Percentiles rank a stretch among this genome's conserved stretches.
These are phyloP conservation scores for Athalia rosae DNA, from an alignment of 2,888 invertebrate species.

Conservation along the genomic window DNA sequence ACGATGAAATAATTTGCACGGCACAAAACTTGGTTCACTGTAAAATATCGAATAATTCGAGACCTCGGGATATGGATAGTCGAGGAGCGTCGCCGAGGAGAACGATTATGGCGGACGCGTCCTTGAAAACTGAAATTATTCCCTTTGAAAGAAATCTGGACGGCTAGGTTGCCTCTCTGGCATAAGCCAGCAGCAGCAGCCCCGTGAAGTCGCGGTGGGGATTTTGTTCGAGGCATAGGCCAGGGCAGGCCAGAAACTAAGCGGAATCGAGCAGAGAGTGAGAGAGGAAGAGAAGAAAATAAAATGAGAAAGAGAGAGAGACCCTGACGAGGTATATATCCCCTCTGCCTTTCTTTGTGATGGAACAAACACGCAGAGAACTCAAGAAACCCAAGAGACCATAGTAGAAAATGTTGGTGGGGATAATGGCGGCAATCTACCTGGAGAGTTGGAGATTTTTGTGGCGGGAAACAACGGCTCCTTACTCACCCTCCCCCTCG, in stretches of 20 bases:
- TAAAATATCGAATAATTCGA: not conserved
- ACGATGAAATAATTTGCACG: too few species aligned
- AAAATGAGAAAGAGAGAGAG: slow-evolving; percentile 45
- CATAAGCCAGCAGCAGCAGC: too few species aligned
- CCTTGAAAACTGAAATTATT: slow-evolving; percentile 74
- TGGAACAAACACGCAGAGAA: slow-evolving; percentile 7
- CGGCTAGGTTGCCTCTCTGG: too few species aligned
- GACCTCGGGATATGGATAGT: not conserved
- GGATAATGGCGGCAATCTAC: slow-evolving; percentile 72
- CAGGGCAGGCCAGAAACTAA: not conserved
- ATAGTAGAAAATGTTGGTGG: slow-evolving; percentile 51
- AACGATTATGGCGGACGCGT: slow-evolving; percentile 55
- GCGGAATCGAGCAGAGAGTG: too few species aligned
- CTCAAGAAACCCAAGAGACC: not conserved
- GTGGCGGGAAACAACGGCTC: slow-evolving; percentile 68
- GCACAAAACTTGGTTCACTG: not conserved
- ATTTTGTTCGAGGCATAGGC: not conserved
- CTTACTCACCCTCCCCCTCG: not conserved
- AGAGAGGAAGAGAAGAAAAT: not conserved
- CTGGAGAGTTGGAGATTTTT: slow-evolving; percentile 66
- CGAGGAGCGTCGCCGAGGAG: not conserved
- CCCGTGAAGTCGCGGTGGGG: not conserved
- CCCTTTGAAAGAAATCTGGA: slow-evolving; percentile 73
- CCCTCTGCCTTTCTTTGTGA: slow-evolving; percentile 45
- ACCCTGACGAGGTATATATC: slow-evolving; percentile 25